Conservation (phyloP, 1,140 invertebrate species). For the Cherax destructor region DNA sequence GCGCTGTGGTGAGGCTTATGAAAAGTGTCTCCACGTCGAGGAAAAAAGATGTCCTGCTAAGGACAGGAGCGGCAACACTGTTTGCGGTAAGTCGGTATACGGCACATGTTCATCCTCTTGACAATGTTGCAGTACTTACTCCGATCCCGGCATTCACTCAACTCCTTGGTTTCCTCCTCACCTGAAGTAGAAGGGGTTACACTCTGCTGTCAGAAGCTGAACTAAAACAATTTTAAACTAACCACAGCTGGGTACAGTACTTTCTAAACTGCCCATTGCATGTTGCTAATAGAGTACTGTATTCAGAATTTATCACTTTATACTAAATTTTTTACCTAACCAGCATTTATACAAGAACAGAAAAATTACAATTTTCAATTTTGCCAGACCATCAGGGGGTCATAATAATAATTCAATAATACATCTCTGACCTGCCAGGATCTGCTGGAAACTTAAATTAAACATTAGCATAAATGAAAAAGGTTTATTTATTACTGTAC, state of each 20-base stretch:
- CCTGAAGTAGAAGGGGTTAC: conserved; percentile 25
- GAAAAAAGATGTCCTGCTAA: conserved; percentile 33
- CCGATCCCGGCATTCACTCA: conserved; percentile 83
- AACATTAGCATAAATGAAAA: too few relatives aligned
- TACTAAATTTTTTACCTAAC: too few relatives aligned
- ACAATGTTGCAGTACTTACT: conserved; percentile 88
- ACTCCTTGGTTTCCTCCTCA: conserved; percentile 28
- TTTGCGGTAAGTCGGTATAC: conserved; percentile 85
- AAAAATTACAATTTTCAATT: too few relatives aligned
- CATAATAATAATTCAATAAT: too few relatives aligned
- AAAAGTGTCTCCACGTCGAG: background rate
- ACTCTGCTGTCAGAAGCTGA: conserved; percentile 5
- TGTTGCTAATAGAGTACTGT: too few relatives aligned
- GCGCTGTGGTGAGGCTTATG: background rate
- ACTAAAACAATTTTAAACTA: background rate
- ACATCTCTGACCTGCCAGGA: too few relatives aligned
- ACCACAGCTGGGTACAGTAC: background rate
- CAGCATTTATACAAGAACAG: too few relatives aligned
- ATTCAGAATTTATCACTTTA: too few relatives aligned
- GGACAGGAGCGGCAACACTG: conserved; percentile 89
- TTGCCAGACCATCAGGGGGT: too few relatives aligned
- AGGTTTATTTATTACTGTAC: too few relatives aligned
- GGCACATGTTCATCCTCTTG: conserved; percentile 88
- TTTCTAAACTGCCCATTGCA: too few relatives aligned
- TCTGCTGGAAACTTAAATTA: too few relatives aligned